Base-by-base conservation (phyloP, 1,140 invertebrate species). In the Amyelois transitella region DNA sequence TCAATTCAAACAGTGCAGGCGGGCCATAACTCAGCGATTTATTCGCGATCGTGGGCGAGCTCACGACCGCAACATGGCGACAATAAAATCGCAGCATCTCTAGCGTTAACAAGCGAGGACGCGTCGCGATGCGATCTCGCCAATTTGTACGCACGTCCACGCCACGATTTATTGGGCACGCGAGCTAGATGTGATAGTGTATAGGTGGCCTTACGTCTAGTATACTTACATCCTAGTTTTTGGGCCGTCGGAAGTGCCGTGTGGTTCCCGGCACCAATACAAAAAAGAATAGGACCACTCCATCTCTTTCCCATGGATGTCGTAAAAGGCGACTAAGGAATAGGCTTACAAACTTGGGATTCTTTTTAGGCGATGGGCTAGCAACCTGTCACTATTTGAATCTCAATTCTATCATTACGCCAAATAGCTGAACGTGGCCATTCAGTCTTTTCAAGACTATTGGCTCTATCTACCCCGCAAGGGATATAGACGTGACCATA, bases 71-170 rank as follows among this genome's bases (percentile, higher is more conserved):
- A n/a, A n/a, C 32, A 14, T 14, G 44, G 19, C 53, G 66, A 66
- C 66, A 58, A 61, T 54, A 64, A 72, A 66, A 72, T 73, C 72
- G 58, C 64, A 66, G 45, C 59, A 72, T 76, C 66, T 67, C 62
- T 45, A 47, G 72, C 69, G 77, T 69, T 74, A 77, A 80, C 75
- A 75, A 79, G 72, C 69, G 61, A 69, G 73, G 52, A 43, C 55
- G 60, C 24, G 68, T 68, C 62, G 53, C 66, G 81, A 84, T 81
- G 48, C 64, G 52, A 84, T 84, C 81, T 68, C 65, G 69, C 75
- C 81, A 81, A 84, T 81, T 84, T 84, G 78, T 81, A 74, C 69
- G 68, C 64, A 69, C 71, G 81, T 81, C 78, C 69, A 45, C 54
- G 20, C 19, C 50, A 51, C 62, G 80, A 84, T 84, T 84, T 84